A percentile compares a stretch with the other conserved stretches of the same genome.
Conservation (phyloP, 2,113 vertebrate species). For the Ceyx cyanopectus region DNA sequence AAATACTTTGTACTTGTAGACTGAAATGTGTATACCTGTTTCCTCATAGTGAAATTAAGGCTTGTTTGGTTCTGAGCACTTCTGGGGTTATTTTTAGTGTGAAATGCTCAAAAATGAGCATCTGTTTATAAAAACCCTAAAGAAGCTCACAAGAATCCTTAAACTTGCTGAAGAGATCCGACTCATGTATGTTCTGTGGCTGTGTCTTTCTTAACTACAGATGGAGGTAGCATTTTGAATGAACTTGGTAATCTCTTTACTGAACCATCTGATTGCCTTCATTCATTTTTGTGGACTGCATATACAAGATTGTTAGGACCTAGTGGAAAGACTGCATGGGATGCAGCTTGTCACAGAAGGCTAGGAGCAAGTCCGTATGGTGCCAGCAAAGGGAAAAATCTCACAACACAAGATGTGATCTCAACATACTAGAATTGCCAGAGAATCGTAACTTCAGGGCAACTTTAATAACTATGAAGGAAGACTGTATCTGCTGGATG, state of each 20-base stretch:
- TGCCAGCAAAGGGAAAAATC: background rate
- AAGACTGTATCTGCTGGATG: background rate
- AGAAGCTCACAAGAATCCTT: background rate
- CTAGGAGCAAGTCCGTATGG: background rate
- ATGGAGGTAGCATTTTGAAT: background rate
- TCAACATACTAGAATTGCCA: background rate
- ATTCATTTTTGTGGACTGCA: background rate
- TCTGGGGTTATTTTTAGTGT: constrained; percentile 40
- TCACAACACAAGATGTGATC: background rate
- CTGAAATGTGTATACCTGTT: background rate
- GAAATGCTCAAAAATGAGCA: constrained; percentile 3
- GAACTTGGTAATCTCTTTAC: background rate
- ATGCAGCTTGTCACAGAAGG: background rate
- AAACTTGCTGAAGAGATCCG: background rate
- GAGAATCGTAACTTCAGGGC: background rate
- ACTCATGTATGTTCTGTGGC: background rate
- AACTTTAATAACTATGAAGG: background rate
- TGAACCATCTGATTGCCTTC: background rate
- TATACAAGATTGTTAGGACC: background rate
- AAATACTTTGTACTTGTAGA: background rate
- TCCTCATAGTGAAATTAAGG: background rate
- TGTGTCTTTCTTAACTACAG: background rate
- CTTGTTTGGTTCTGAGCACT: background rate
- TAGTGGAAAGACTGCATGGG: background rate
- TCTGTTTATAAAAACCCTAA: constrained; percentile 3